Base-by-base conservation (phyloP, 30 jellyfish, hydroid and myxozoan species). In the Chironex yamaguchii region DNA sequence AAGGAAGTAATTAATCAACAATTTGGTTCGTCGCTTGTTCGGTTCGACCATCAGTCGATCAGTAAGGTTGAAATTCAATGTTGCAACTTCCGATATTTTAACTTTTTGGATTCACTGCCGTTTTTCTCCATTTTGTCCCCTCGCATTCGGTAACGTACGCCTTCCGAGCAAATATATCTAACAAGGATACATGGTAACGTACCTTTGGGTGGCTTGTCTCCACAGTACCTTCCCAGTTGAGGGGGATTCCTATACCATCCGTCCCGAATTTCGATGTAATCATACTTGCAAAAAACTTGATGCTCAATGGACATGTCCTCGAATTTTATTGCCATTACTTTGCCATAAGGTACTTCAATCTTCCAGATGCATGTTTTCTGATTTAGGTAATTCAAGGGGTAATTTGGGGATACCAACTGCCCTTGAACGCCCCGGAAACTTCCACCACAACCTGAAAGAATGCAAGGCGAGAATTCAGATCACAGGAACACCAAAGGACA, bases 331-430 rank as follows among this genome's bases (percentile, higher is more conserved):
- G 81, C 36, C 17, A 94, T 92, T 30, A 35, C 91, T 62, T 94
- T 74, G 62, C 87, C 97, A 23, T 76, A 51, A 17, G 96, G 96
- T 2, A 67, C 99, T 31, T 78, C 87, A 52, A 94, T 94, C 29
- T 77, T 81, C 99, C 99, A 94, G 2, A 84, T 78, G 74, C 99
- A 94, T 1, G 97, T 88, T 58, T 79, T 84, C 67, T 94, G 87
- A 76, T 90, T 88, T 1, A 97, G 99, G 36, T 94, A 94, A 25
- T 83, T 79, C 67, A 26, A 50, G 0, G 99, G 99, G 64, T 77
- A 94, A 34, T 87, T 91, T 1, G 99, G 99, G 2, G 96, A 80
- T 13, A 87, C 73, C 12, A 94, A 62, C 23, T 9, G 21, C n/a
- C 99, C 99, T 29, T 29, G 27, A 9, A 22, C 21, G 2, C 97